Conservation (phyloP, 2,113 vertebrate species). For the Eudyptes chrysolophus region DNA sequence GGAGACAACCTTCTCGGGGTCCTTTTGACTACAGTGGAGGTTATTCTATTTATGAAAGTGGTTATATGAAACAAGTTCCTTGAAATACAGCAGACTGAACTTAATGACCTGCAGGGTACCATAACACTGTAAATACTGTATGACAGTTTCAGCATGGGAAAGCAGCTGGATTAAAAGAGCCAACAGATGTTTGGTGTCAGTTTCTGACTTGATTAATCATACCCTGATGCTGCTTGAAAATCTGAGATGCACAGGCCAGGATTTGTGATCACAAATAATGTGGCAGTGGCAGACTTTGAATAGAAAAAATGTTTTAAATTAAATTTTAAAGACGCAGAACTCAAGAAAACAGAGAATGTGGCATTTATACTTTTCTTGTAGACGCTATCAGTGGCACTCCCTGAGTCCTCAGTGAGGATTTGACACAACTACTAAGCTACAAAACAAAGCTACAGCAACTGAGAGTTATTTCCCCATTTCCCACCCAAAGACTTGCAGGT, state of each 20-base stretch:
- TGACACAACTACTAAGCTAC: neutral
- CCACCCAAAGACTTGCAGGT: neutral
- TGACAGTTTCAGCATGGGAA: neutral
- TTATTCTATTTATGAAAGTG: neutral
- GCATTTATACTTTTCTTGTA: neutral
- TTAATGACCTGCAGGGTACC: neutral
- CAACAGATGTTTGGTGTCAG: neutral
- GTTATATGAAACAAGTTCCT: neutral
- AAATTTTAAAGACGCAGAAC: neutral
- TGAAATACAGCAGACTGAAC: neutral
- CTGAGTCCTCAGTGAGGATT: neutral
- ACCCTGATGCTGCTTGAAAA: neutral
- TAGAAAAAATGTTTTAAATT: neutral
- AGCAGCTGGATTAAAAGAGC: neutral
- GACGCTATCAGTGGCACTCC: neutral
- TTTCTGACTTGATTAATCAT: constrained; percentile 6
- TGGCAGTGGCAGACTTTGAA: neutral
- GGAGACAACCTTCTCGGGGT: neutral
- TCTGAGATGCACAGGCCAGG: neutral
- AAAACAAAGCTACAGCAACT: neutral
- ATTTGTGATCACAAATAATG: neutral
- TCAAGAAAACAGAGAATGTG: neutral
- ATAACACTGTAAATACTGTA: neutral
- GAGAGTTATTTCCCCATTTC: neutral
- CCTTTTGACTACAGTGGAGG: neutral